A percentile compares a stretch with the other conserved stretches of the same genome.
phyloP scores from a whole-genome alignment of 2,888 invertebrate genomes.

The Lamellibrachia satsuma region DNA sequence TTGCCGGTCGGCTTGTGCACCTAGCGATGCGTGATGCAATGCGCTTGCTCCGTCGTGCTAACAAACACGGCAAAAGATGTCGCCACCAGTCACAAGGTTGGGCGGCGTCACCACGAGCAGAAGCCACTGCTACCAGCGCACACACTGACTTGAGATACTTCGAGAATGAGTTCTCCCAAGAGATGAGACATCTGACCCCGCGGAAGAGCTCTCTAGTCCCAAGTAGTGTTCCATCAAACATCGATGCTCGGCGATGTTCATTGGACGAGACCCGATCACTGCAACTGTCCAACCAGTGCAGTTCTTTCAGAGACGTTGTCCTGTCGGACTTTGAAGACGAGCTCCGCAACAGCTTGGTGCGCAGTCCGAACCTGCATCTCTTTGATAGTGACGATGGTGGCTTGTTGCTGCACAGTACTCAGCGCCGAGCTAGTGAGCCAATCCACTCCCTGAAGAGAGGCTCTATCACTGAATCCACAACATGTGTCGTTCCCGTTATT shows the following conservation, averaged over 20 bases:
- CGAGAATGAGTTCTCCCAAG: not conserved
- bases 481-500: not conserved
- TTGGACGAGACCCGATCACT: not conserved
- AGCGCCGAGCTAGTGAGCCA: slow-evolving; percentile 33
- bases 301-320: slow-evolving; percentile 53
- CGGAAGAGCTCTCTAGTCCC: not conserved
- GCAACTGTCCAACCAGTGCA: slow-evolving; percentile 4
- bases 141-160: not conserved
- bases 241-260: not conserved
- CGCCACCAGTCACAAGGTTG: not conserved
- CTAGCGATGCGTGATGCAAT: not conserved
- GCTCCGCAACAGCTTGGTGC: slow-evolving; percentile 54
- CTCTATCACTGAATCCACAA: not conserved
- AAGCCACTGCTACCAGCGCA: not conserved
- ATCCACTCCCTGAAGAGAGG: not conserved
- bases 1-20: not conserved
- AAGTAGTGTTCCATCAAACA: not conserved
- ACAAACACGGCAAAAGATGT: not conserved
- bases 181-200: not conserved
- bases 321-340: slow-evolving; percentile 59
- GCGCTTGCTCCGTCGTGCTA: not conserved
- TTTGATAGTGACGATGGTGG: not conserved
- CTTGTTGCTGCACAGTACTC: too few relatives aligned
- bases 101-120: not conserved
- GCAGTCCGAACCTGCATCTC: slow-evolving; percentile 49